phyloP scores from a whole-genome alignment of 2,888 invertebrate genomes.

The Agrilus cyanescens region DNA sequence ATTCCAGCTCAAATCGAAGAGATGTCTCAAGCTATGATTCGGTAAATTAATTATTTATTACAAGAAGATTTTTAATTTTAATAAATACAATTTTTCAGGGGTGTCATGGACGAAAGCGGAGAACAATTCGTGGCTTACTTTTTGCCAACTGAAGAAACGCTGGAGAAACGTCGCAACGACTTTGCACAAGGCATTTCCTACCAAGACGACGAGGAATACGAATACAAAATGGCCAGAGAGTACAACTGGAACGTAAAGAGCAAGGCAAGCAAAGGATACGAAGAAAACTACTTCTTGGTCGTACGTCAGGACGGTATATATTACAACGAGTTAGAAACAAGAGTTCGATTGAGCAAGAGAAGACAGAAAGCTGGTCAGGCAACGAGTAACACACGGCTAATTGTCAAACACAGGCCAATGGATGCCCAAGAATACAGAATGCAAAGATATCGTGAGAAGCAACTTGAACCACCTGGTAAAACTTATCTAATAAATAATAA shows the following conservation, averaged over 20 bases:
- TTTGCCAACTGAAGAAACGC: constrained; percentile 85
- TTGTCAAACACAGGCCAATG: constrained; percentile 82
- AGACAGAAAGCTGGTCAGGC: constrained; percentile 60
- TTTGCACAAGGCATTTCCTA: constrained; percentile 63
- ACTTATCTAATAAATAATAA: neutral
- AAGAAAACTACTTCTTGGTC: constrained; percentile 95
- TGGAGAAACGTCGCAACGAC: constrained; percentile 79
- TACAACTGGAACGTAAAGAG: constrained; percentile 99
- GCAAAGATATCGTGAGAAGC: constrained; percentile 75
- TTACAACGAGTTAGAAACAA: constrained; percentile 91
- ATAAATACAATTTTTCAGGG: constrained; percentile 45
- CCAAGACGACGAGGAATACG: constrained; percentile 84
- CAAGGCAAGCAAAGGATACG: constrained; percentile 49
- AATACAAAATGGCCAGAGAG: constrained; percentile 94
- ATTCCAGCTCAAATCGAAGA: constrained; percentile 86
- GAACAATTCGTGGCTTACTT: constrained; percentile 99
- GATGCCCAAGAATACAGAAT: constrained; percentile 76
- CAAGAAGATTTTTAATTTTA: neutral
- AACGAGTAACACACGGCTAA: constrained; percentile 62
- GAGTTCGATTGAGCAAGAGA: constrained; percentile 87
- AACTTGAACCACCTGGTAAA: constrained; percentile 70
- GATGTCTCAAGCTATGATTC: constrained; percentile 99
- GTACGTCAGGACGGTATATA: constrained; percentile 82
- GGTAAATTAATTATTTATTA: constrained; percentile 39
- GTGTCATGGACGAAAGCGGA: constrained; percentile 98